phyloP scores from a whole-genome alignment of 1,140 invertebrate species.

The Periplaneta americana region DNA sequence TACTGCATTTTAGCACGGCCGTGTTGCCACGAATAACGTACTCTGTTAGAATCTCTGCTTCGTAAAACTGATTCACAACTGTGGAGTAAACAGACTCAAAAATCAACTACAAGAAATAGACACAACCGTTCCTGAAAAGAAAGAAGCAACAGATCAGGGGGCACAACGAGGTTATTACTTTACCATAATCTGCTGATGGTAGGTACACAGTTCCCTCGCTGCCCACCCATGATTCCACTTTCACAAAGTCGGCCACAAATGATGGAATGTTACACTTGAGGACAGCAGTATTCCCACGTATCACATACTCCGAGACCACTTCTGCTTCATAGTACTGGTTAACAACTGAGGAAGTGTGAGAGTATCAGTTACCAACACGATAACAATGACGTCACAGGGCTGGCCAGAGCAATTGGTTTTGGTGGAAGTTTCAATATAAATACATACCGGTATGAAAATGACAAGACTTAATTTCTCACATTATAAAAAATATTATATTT shows the following conservation, averaged over 20 bases:
- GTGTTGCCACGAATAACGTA: conserved; percentile 78
- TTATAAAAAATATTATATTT: too few relatives aligned
- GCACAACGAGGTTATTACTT: conserved; percentile 12
- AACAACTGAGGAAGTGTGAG: conserved; percentile 59
- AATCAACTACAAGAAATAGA: background rate
- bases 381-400: background rate
- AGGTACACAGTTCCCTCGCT: conserved; percentile 66
- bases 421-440: background rate
- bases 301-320: conserved; percentile 89
- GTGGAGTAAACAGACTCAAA: conserved; percentile 28
- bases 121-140: background rate
- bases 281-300: conserved; percentile 86
- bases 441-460: too few relatives aligned
- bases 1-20: conserved; percentile 71
- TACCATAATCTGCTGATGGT: conserved; percentile 56
- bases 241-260: conserved; percentile 87
- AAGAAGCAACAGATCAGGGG: background rate
- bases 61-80: conserved; percentile 79
- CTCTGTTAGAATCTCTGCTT: conserved; percentile 70
- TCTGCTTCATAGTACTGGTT: conserved; percentile 87
- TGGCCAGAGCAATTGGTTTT: background rate
- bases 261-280: conserved; percentile 89
- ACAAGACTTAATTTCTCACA: too few relatives aligned
- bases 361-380: background rate
- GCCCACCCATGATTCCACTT: conserved; percentile 83